Base-by-base conservation (phyloP, 2,888 invertebrate species). In the Chydorus sphaericus region DNA sequence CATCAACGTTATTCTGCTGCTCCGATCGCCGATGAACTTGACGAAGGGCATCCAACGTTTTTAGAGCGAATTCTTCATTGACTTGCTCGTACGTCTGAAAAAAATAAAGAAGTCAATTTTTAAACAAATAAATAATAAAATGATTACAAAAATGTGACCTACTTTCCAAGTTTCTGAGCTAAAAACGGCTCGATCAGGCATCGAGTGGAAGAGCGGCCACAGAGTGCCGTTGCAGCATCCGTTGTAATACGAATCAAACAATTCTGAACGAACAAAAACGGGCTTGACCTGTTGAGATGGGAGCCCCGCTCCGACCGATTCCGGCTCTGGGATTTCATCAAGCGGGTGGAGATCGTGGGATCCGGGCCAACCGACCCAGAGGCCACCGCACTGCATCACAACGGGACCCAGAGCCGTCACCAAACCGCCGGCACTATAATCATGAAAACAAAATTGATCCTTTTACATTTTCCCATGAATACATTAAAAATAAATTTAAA, bases 291-390 rank as follows among this genome's bases (percentile, higher is more conserved):
- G 70, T 29, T 62, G 65, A 16, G 69, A 69, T 48, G 63, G 63
- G 16, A 71, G 65, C 10, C 69, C 69, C 3, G 70, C 65, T 1
- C 69, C 69, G 1, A 70, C 70, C 1, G 67, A 65, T 52, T 66
- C 65, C 3, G 70, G 67, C 59, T 70, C 70, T 0, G 71, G 70
- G 49, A 71, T 69, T n/a, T 61, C 59, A 49, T 65, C 65, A 36
- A 62, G 60, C 7, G 65, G 65, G 29, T 64, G 62, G 11, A 66
- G 62, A 31, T 66, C 60, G 56, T 67, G 65, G 14, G 68, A 63
- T 5, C 71, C 71, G 1, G 71, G 67, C 71, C 71, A 71, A 4
- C 71, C 71, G 11, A 71, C 68, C 71, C 71, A 71, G 28, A 67
- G 63, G 7, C 71, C 71, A 31, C 68, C 66, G 57, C 68, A 69